Evolutionary conservation across 2,888 invertebrate species (phyloP).

Genomic region (Drosophila ezoana): DNA sequence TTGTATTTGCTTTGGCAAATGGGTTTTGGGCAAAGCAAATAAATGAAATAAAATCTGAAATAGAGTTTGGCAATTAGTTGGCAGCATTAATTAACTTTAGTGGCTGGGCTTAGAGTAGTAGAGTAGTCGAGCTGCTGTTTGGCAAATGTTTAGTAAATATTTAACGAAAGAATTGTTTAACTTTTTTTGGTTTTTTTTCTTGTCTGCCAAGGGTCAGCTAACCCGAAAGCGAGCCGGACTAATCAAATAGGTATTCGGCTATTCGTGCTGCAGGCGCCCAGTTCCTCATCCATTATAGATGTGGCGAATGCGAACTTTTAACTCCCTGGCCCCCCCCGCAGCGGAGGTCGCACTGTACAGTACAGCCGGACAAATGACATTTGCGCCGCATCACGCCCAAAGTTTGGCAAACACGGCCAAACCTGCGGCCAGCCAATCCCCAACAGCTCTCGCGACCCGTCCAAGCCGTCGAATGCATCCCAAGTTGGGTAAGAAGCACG

Average conservation of each 20-base stretch:
- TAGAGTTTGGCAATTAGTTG: conserved; percentile 39
- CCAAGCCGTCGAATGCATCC: conserved; percentile 60
- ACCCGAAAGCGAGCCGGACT: conserved; percentile 45
- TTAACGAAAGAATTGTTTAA: conserved; percentile 37
- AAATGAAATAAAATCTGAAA: conserved; percentile 15
- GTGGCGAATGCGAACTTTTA: conserved; percentile 70
- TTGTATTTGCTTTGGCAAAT: conserved; percentile 38
- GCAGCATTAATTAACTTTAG: conserved; percentile 45
- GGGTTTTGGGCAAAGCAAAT: conserved; percentile 43
- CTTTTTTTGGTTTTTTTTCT: not conserved
- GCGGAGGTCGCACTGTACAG: conserved; percentile 37
- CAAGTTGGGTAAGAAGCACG: conserved; percentile 57
- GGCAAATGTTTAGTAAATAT: conserved; percentile 53
- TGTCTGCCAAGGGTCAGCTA: conserved; percentile 66
- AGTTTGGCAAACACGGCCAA: conserved; percentile 46
- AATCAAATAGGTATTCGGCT: conserved; percentile 54
- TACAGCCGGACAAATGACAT: conserved; percentile 69
- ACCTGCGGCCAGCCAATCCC: conserved; percentile 27
- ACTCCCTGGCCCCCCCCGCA: conserved; percentile 26
- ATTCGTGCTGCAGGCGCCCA: conserved; percentile 27
- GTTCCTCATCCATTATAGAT: conserved; percentile 66
- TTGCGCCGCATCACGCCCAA: conserved; percentile 71
- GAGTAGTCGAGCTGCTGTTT: conserved; percentile 9
- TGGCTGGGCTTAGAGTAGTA: not conserved
- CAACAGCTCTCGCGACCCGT: conserved; percentile 37